Base-by-base conservation (phyloP, 2,797 vertebrate species). In the Diplodus sargus region DNA sequence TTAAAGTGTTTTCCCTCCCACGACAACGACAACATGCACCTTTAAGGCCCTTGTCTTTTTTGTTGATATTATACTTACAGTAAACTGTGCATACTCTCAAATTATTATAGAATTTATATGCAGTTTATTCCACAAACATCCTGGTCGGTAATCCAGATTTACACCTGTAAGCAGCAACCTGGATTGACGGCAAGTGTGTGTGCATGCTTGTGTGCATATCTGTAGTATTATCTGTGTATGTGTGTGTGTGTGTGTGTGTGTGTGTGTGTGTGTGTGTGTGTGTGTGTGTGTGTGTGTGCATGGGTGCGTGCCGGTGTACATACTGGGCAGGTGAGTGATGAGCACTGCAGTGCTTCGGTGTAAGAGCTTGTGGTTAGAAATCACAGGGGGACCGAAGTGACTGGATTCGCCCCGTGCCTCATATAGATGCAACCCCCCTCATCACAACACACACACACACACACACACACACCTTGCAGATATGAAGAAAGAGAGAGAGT, bases 321-420 rank as follows among this genome's bases (percentile, higher is more conserved):
- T 20, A 48, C 52, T 56, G 49, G 61, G 64, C 78, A 69, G 74
- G 80, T 92, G 85, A 92, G 70, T 84, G 90, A 94, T 93, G 90
- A 90, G 78, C 80, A 85, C 88, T 91, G 91, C 89, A 79, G 78
- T 83, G 84, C 61, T 90, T 76, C 85, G 86, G 77, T 87, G 84
- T 85, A 89, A 59, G 83, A 85, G 66, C 87, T 51, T 85, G 77
- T 89, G 68, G 89, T 89, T 88, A 90, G 85, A 89, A 90, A 91
- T 92, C 90, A 89, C 86, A 78, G 62, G 73, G 84, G 79, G 65
- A 74, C 78, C 77, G 69, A 62, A 79, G 85, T 83, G 83, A 90
- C 86, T 89, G 68, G 82, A 74, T 83, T 87, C 48, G 49, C 72
- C 84, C 67, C 65, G 58, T 16, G 66, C 77, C 84, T 89, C 75